Evolutionary conservation across 2,888 invertebrate genomes (phyloP), one percentile per base, ranked within the genome.

Genomic region (Drosophila kanekoi): DNA sequence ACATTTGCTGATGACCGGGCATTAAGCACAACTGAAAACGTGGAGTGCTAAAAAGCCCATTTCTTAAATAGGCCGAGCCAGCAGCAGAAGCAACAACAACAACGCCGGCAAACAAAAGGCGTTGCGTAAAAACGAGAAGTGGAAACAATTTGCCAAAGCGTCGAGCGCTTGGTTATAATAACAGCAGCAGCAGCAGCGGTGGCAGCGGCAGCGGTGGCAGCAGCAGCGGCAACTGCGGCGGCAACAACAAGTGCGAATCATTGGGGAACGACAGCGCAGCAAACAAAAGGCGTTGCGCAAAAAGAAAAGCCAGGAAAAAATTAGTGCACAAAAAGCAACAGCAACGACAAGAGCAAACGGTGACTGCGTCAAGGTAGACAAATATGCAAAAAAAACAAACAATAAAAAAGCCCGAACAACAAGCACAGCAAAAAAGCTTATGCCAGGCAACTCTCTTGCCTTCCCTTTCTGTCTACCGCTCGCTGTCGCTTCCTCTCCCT

Each of bases 121-220:
- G 61, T 65, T 61, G 72, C 72, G 72, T 56, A 58, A 56, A 70
- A 81, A 79, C 52, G 82, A 81, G 87, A 79, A 85, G 77, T 83
- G 88, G 83, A 83, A 83, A 85, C 88, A 83, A 83, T 83, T 83
- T 88, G 75, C 79, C 77, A 88, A 87, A 85, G 89, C 87, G 89
- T 68, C 75, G 73, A 75, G 79, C 79, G 79, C 77, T 77, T 80
- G 81, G 72, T 86, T 83, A 80, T 84, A 86, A 88, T 83, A 84
- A 82, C 83, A 86, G 85, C 72, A 69, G 57, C 53, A 71, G 62
- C 57, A 66, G 20, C 35, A 57, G 5, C 52, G 40, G 5, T 48
- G 40, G 57, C 53, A 71, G 60, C 57, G 64, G 20, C 35, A 57
- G 5, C 52, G 64, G 20, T 32, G 53, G 5, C 52, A 40, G 8